Base-by-base conservation (phyloP, 92 coral and sea anemone genomes). In the Bergia puertoricense region DNA sequence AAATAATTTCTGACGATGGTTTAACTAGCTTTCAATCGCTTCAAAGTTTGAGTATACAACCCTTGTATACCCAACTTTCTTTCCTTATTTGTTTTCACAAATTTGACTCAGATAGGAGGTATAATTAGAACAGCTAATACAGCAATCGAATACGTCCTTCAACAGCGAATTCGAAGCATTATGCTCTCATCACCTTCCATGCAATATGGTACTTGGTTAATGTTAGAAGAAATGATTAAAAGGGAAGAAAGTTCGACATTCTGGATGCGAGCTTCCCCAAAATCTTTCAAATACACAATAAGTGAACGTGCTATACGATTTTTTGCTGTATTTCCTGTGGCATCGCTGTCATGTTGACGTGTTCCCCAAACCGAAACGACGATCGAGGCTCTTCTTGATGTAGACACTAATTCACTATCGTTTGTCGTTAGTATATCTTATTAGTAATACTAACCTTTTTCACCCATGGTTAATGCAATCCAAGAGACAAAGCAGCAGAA, bases 1-100 rank as follows among this genome's bases (percentile, higher is more conserved):
- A 62, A 77, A 77, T 77, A 77, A 77, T 44, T 41, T 77, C 81
- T 77, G 46, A 44, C 81, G 81, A 77, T 44, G 14, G 81, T 77
- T 77, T 77, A 77, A 44, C 81, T 41, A 77, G 30, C 30, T 77
- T 44, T 44, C 14, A 51, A 51, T 51, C 11, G 57, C 57, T 51
- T 51, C 15, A 51, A 2, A 0, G 1, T 18, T 2, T 2, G 3
- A 54, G 10, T 54, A 10, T 54, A 13, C 2, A 54, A 54, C 59
- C 59, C 3, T 15, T 1, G 0, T 54, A 54, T 54, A 10, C 0
- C 59, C 18, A 54, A 13, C 14, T 54, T 54, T 54, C 16, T 10
- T 10, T 10, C 11, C 59, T 54, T 8, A 10, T 13, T 6, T 15
- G 14, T 51, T 54, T 54, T 54, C 59, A 54, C 59, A 13, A 54